Percentiles rank a stretch among this genome's conserved stretches.
Conservation (phyloP, 1,140 invertebrate species). For the Diuraphis noxia region DNA sequence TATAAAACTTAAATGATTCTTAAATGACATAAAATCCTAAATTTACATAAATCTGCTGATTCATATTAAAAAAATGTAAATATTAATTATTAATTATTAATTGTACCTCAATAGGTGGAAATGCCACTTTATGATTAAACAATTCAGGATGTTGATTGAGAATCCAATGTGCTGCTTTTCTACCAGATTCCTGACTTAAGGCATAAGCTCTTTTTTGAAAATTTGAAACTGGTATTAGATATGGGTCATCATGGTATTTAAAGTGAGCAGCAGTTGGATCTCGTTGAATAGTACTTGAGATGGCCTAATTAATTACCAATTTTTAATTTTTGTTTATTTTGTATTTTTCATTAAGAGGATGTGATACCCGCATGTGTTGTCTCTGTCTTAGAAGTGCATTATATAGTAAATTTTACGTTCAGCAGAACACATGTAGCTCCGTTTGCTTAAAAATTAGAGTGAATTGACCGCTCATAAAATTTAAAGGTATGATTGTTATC, state of each 20-base stretch:
- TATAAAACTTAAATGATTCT: no score
- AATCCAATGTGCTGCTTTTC: constrained; percentile 84
- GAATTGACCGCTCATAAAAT: no score
- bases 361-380: no score
- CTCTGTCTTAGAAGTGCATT: no score
- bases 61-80: not conserved
- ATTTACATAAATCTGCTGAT: not conserved
- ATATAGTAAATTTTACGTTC: no score
- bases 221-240: constrained; percentile 79
- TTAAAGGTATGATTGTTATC: no score
- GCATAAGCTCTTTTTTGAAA: constrained; percentile 73
- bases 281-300: constrained; percentile 72
- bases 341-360: not conserved
- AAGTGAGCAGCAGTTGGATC: constrained; percentile 83
- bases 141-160: constrained; percentile 74
- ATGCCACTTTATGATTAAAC: constrained; percentile 73
- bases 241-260: constrained; percentile 90
- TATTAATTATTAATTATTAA: not conserved
- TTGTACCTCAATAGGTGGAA: constrained; percentile 66
- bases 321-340: not conserved
- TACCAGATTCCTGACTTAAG: constrained; percentile 81
- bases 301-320: constrained; percentile 63
- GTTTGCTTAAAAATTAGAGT: no score
- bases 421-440: no score
- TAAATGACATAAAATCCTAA: not conserved